Percentiles rank a stretch among this genome's conserved stretches.
phyloP scores from a whole-genome alignment of 2,888 invertebrate genomes.

The Leptura quadrifasciata region DNA sequence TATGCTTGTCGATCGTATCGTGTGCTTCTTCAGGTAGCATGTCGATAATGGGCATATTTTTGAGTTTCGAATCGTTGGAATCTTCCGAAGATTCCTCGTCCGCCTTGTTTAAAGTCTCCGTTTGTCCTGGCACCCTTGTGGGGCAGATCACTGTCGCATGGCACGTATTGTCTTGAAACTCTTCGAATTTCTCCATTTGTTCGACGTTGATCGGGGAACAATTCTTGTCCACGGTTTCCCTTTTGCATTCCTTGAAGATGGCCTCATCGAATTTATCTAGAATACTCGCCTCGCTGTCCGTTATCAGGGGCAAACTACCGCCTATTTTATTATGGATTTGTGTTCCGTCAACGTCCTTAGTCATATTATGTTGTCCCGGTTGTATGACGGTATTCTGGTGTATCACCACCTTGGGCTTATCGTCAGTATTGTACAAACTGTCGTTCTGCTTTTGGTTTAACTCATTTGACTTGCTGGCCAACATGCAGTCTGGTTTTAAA shows the following conservation, averaged over 20 bases:
- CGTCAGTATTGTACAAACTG: constrained; percentile 27
- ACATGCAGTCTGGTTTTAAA: constrained; percentile 62
- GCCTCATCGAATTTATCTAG: constrained; percentile 50
- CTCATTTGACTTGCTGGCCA: constrained; percentile 54
- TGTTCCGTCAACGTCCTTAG: constrained; percentile 30
- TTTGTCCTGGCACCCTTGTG: constrained; percentile 39
- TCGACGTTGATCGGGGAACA: constrained; percentile 63
- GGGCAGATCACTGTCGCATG: constrained; percentile 38
- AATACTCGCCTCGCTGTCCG: constrained; percentile 34
- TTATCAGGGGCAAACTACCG: constrained; percentile 47
- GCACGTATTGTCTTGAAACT: constrained; percentile 20
- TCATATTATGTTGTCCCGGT: constrained; percentile 29
- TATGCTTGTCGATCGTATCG: constrained; percentile 30
- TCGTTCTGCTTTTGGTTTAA: constrained; percentile 47
- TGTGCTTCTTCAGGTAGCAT: constrained; percentile 13
- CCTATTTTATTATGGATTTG: constrained; percentile 36
- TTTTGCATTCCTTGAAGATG: constrained; percentile 52
- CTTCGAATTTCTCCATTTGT: constrained; percentile 53
- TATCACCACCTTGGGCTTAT: constrained; percentile 56
- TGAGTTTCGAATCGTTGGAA: constrained; percentile 40
- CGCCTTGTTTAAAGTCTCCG: constrained; percentile 35
- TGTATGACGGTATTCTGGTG: constrained; percentile 61
- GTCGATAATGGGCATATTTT: constrained; percentile 44
- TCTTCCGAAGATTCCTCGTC: background rate
- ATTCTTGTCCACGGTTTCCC: constrained; percentile 62